A percentile compares a stretch with the other conserved stretches of the same genome.
These are phyloP conservation scores for Pogonognathellus flavescens DNA, from an alignment of 1,140 invertebrate species.

Conservation along the genomic window DNA sequence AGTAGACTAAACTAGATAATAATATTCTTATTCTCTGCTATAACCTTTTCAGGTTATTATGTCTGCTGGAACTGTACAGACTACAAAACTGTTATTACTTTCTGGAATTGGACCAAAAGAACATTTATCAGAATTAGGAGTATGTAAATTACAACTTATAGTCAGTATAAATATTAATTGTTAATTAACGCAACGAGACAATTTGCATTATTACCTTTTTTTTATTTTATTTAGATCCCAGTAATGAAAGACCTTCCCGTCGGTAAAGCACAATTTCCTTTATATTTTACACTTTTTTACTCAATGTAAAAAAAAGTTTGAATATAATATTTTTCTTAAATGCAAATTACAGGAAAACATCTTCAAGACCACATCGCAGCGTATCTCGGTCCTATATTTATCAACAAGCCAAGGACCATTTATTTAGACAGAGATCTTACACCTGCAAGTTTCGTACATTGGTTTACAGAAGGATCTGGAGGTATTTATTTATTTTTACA, in stretches of 20 bases:
- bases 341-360: constrained; percentile 51
- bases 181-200: too few relatives aligned
- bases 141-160: too few relatives aligned
- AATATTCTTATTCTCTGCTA: too few relatives aligned
- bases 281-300: too few relatives aligned
- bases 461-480: constrained; percentile 62
- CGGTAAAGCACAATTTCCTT: background rate
- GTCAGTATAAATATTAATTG: too few relatives aligned
- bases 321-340: too few relatives aligned
- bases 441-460: constrained; percentile 59
- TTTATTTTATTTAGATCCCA: background rate
- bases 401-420: background rate
- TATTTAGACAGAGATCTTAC: background rate
- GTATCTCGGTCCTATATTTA: constrained; percentile 46
- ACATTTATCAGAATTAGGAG: background rate
- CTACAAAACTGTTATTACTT: background rate
- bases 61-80: background rate
- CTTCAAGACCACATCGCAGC: constrained; percentile 70
- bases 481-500: too few relatives aligned
- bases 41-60: background rate
- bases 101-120: background rate
- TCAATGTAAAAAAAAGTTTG: too few relatives aligned
- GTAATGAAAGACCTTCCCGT: background rate
- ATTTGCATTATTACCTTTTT: too few relatives aligned
- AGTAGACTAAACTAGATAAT: too few relatives aligned